Evolutionary conservation across 2,797 vertebrate species (phyloP).

Genomic region (Chromis chromis): DNA sequence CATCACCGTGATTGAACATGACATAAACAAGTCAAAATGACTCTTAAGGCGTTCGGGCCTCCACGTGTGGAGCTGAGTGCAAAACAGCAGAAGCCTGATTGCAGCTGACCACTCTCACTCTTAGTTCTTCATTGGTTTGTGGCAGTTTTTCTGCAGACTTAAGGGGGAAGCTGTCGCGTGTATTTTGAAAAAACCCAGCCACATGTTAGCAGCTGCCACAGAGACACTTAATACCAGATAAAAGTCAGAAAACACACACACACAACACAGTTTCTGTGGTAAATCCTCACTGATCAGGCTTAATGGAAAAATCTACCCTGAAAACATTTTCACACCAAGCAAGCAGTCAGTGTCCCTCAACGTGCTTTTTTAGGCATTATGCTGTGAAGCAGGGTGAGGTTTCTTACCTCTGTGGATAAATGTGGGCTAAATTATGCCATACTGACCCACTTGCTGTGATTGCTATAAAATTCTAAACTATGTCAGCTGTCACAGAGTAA

Average conservation of each 20-base stretch:
- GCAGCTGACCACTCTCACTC: conserved; percentile 33
- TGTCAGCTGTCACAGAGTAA: conserved; percentile 4
- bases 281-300: conserved; percentile 42
- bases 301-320: conserved; percentile 16
- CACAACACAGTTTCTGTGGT: conserved; percentile 14
- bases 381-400: too few relatives aligned
- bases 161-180: conserved; percentile 9
- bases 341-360: background rate
- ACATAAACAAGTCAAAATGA: conserved; percentile 41
- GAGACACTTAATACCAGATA: conserved; percentile 24
- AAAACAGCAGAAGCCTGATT: conserved; percentile 28
- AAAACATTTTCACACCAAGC: conserved; percentile 5
- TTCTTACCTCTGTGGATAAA: background rate
- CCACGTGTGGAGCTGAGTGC: background rate
- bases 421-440: conserved; percentile 2
- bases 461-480: conserved; percentile 5
- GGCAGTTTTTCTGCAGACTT: conserved; percentile 11
- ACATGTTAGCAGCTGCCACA: conserved; percentile 14
- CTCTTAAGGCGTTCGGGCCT: conserved; percentile 32
- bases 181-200: conserved; percentile 35
- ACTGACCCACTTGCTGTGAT: conserved; percentile 24
- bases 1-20: conserved; percentile 41
- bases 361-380: background rate
- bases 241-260: conserved; percentile 21
- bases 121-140: conserved; percentile 8